A percentile compares a stretch with the other conserved stretches of the same genome.
These are phyloP conservation scores for Drosophila rubida DNA, from an alignment of 2,888 invertebrate species.

Conservation along the genomic window DNA sequence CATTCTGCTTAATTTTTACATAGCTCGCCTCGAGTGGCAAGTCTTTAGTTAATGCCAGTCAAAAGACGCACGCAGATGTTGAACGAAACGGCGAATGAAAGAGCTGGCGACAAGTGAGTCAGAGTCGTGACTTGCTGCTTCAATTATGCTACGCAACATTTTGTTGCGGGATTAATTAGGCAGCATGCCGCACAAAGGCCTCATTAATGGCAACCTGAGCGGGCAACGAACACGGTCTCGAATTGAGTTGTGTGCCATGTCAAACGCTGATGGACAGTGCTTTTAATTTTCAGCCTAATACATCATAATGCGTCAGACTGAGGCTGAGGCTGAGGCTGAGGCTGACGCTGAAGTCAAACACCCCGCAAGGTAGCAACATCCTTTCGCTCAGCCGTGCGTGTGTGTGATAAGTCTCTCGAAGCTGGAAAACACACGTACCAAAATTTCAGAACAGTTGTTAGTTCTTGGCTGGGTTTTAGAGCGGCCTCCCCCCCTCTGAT, in stretches of 20 bases:
- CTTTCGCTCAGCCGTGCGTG: conserved; percentile 59
- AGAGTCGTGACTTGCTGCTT: not conserved
- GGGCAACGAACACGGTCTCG: not conserved
- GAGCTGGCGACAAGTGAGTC: not conserved
- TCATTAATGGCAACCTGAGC: conserved; percentile 69
- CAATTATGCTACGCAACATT: not conserved
- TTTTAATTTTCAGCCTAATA: conserved; percentile 83
- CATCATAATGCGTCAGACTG: conserved; percentile 78
- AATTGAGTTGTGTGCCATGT: conserved; percentile 27
- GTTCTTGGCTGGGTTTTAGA: conserved; percentile 12
- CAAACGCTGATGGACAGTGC: conserved; percentile 64
- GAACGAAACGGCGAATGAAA: conserved; percentile 1
- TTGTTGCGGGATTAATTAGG: conserved; percentile 61
- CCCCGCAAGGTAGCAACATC: conserved; percentile 56
- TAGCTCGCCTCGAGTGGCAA: conserved; percentile 62
- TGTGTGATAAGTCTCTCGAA: conserved; percentile 74
- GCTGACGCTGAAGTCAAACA: conserved; percentile 54
- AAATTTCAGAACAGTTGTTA: conserved; percentile 73
- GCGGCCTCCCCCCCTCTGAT: conserved; percentile 1
- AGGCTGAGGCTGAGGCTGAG: conserved; percentile 35
- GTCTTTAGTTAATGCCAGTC: conserved; percentile 78
- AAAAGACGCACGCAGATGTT: conserved; percentile 53
- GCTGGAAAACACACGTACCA: conserved; percentile 70
- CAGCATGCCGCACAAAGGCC: conserved; percentile 50
- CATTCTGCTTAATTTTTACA: conserved; percentile 61